Conservation (phyloP, 2,113 vertebrate genomes). For the Solea solea region DNA sequence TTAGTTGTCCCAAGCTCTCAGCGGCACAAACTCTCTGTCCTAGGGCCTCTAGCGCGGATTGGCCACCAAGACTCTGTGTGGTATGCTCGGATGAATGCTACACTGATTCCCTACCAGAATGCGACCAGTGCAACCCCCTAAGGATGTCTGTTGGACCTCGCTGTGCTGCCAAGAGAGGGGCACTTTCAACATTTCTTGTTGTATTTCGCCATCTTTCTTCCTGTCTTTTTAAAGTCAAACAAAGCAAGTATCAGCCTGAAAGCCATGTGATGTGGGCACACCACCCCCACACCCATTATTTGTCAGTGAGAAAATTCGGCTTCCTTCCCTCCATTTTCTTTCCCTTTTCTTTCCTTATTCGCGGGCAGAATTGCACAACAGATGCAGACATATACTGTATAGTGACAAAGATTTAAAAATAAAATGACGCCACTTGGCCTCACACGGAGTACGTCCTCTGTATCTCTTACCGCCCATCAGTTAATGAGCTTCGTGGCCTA, state of each 20-base stretch:
- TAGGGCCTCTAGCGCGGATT: constrained; percentile 75
- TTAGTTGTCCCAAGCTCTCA: constrained; percentile 74
- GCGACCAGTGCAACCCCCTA: constrained; percentile 65
- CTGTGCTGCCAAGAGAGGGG: constrained; percentile 53
- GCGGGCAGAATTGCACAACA: background rate
- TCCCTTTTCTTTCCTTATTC: background rate
- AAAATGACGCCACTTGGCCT: constrained; percentile 16
- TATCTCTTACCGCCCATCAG: background rate
- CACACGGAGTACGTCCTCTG: background rate
- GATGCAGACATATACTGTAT: constrained; percentile 1
- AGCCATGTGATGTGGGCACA: constrained; percentile 26
- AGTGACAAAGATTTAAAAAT: constrained; percentile 16
- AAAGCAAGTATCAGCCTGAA: constrained; percentile 48
- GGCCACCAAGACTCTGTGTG: constrained; percentile 70
- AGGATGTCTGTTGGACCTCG: constrained; percentile 59
- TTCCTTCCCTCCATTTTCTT: constrained; percentile 7
- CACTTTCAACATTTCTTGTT: constrained; percentile 60
- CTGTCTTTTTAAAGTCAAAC: constrained; percentile 49
- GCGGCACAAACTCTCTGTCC: constrained; percentile 69
- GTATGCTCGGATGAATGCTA: constrained; percentile 71
- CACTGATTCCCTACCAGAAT: constrained; percentile 65
- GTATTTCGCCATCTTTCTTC: constrained; percentile 45
- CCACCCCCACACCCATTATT: constrained; percentile 2
- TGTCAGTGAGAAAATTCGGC: background rate
- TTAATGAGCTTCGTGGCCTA: constrained; percentile 5